Percentiles rank a stretch among this genome's conserved stretches.
Conservation (phyloP, 2,888 invertebrate genomes). For the Asteroscopus sphinx region DNA sequence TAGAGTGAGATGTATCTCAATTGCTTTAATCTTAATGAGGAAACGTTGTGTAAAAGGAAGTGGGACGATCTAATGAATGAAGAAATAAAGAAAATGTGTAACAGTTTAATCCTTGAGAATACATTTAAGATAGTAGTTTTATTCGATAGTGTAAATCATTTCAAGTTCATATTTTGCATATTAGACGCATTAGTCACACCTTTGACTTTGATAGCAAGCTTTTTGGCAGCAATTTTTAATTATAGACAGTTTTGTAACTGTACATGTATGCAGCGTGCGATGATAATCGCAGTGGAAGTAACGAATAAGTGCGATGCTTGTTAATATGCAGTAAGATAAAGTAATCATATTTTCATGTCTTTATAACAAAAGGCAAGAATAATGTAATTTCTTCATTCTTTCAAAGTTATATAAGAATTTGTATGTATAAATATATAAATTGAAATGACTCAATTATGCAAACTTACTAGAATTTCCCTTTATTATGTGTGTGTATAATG, state of each 20-base stretch:
- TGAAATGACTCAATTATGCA: conserved; percentile 20
- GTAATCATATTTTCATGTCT: background rate
- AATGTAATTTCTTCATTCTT: conserved; percentile 9
- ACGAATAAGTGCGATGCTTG: conserved; percentile 3
- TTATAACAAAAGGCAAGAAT: background rate
- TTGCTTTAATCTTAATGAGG: conserved; percentile 25
- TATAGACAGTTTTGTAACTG: conserved; percentile 49
- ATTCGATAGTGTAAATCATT: conserved; percentile 21
- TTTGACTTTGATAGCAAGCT: conserved; percentile 52
- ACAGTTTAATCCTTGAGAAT: conserved; percentile 24
- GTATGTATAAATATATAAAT: conserved; percentile 17
- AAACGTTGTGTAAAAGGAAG: conserved; percentile 25
- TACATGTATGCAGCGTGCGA: conserved; percentile 11
- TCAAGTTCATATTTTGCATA: conserved; percentile 53
- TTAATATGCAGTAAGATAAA: background rate
- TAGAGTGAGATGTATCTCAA: conserved; percentile 22
- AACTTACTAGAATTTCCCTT: no score
- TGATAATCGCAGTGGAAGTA: conserved; percentile 4
- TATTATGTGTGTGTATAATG: no score
- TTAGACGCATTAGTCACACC: conserved; percentile 59
- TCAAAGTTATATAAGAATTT: conserved; percentile 1
- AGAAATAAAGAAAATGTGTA: conserved; percentile 15
- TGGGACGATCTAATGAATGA: conserved; percentile 18
- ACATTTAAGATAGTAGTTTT: conserved; percentile 10
- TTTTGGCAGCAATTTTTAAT: conserved; percentile 45